Base-by-base conservation (phyloP, 2,797 vertebrate species). In the Heterohyrax brucei region DNA sequence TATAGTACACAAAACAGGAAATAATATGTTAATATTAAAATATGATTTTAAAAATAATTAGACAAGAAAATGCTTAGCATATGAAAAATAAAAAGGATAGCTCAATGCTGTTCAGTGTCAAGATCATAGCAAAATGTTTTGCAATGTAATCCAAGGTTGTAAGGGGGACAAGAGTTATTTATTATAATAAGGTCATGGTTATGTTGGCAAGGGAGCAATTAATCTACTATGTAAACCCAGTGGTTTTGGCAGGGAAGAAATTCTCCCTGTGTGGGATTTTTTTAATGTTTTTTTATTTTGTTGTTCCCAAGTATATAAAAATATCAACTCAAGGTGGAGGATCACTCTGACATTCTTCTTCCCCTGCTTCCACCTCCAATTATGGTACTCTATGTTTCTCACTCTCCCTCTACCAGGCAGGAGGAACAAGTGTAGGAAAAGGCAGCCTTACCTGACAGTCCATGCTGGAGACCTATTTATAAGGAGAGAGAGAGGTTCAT, bases 251-350 rank as follows among this genome's bases (percentile, higher is more conserved):
- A 88, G 26, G 22, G 95, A 85, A 87, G 9, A 77, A 88, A 93
- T 88, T 89, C 13, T 87, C 33, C n/a, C 48, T 87, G 13, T n/a
- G 28, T 88, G 53, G 90, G 28, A 88, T 88, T 5, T 82, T 39
- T 39, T 39, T 39, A 39, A 50, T 79, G 24, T 76, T 80, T 33
- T 14, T 66, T 70, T 79, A 46, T 56, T 88, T 94, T 95, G 13
- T 61, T 96, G 53, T 80, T 87, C 21, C 18, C 22, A 95, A 93
- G 33, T 92, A 90, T 78, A 78, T 83, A 92, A 95, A 96, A 97
- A 84, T 92, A 95, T 81, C 76, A 77, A 88, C 39, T 12, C 14
- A 59, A 59, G 88, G 1, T 95, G 28, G 48, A 96, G 33, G 48
- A 95, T 93, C 88, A 92, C 22, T 21, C 88, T 96, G 66, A 96